Conservation (phyloP, 2,797 vertebrate genomes). For the Emys orbicularis region DNA sequence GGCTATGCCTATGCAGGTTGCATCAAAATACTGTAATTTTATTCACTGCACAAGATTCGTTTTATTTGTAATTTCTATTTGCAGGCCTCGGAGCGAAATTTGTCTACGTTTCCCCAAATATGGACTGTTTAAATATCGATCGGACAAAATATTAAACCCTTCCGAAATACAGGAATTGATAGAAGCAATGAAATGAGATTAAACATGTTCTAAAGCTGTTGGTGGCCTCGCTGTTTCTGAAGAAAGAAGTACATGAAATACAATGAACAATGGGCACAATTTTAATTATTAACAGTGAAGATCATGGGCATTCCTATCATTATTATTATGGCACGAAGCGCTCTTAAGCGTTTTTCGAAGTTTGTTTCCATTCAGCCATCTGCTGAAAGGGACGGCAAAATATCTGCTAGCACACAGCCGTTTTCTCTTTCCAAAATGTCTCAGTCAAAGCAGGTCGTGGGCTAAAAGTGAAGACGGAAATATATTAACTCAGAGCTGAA, state of each 20-base stretch:
- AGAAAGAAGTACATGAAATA: neutral
- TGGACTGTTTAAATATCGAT: accelerated
- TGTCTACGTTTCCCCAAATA: neutral
- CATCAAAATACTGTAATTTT: neutral
- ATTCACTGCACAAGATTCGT: neutral
- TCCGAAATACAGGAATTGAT: neutral
- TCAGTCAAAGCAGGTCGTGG: accelerated
- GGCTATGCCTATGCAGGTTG: neutral
- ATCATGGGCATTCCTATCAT: neutral
- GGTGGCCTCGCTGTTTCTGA: neutral
- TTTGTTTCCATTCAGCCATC: accelerated
- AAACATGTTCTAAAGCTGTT: neutral
- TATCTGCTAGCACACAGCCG: accelerated
- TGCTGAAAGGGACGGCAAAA: neutral
- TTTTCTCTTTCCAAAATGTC: neutral
- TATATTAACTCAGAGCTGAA: neutral
- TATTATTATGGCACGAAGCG: accelerated
- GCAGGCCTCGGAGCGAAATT: neutral
- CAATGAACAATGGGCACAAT: neutral
- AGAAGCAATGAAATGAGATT: neutral
- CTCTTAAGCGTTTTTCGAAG: neutral
- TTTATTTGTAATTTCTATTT: neutral
- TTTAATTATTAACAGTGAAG: neutral
- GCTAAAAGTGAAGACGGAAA: neutral
- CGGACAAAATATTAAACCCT: accelerated